Evolutionary conservation across 2,888 invertebrate species (phyloP).

Genomic region (Scaptomyza polygonia): DNA sequence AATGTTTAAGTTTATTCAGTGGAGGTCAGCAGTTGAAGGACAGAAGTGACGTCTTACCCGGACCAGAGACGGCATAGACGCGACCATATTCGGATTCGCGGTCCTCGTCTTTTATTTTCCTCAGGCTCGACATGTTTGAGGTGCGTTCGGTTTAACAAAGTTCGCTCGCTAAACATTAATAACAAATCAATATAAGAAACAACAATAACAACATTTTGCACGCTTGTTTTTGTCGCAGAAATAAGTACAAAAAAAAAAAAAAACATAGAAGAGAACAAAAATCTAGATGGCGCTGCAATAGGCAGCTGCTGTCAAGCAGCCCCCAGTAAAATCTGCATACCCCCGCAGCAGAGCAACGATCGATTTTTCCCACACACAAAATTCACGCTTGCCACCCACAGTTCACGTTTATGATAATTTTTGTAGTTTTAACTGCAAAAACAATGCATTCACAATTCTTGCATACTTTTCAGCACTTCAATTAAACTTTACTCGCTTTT

Average conservation of each 20-base stretch:
- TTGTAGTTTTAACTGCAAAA: constrained; percentile 23
- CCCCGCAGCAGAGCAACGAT: constrained; percentile 58
- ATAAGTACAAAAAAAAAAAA: background rate
- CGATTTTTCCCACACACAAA: constrained; percentile 67
- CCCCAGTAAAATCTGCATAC: constrained; percentile 67
- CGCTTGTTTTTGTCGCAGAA: constrained; percentile 27
- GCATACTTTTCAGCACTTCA: constrained; percentile 16
- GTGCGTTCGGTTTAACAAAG: constrained; percentile 51
- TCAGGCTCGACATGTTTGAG: constrained; percentile 77
- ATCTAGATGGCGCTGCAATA: constrained; percentile 64
- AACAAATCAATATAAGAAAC: constrained; percentile 16
- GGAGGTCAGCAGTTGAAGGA: constrained; percentile 55
- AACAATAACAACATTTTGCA: constrained; percentile 53
- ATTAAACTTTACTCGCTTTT: constrained; percentile 2
- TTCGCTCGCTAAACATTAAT: constrained; percentile 41
- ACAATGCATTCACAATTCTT: background rate
- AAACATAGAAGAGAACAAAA: constrained; percentile 5
- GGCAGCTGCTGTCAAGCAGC: constrained; percentile 47
- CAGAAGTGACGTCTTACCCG: constrained; percentile 87
- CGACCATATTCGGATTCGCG: constrained; percentile 95
- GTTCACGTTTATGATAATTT: constrained; percentile 7
- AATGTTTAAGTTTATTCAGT: background rate
- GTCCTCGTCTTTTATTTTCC: constrained; percentile 87
- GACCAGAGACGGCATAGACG: constrained; percentile 98
- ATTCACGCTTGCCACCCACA: constrained; percentile 52